Percentiles rank a stretch among this genome's conserved stretches.
phyloP scores from a whole-genome alignment of 2,888 invertebrate species.

The Troilus luridus region DNA sequence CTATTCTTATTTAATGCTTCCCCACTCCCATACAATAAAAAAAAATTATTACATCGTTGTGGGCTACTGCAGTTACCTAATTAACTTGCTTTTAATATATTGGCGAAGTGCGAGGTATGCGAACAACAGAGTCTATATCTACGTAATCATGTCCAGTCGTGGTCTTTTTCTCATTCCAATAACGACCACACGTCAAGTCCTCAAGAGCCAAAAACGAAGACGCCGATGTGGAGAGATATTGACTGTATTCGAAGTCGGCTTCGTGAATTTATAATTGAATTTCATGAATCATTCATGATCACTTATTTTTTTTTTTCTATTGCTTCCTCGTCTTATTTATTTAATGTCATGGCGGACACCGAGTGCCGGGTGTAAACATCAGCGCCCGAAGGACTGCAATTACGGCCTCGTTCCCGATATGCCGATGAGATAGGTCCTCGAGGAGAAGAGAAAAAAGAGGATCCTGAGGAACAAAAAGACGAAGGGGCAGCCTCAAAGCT shows the following conservation, averaged over 20 bases:
- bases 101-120: background rate
- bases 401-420: background rate
- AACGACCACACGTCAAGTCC: background rate
- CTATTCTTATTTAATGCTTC: too few relatives aligned
- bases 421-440: conserved; percentile 32
- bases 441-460: background rate
- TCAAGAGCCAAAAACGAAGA: background rate
- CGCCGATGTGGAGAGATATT: background rate
- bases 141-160: background rate
- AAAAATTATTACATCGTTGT: too few relatives aligned
- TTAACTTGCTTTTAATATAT: background rate
- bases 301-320: background rate
- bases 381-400: conserved; percentile 32
- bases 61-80: too few relatives aligned
- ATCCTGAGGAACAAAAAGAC: background rate
- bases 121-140: background rate
- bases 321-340: conserved; percentile 28
- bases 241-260: background rate
- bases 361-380: conserved; percentile 14
- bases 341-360: conserved; percentile 32
- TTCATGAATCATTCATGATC: conserved; percentile 44
- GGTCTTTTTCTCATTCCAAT: background rate
- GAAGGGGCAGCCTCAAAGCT: background rate
- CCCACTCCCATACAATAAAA: too few relatives aligned
- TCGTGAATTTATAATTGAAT: conserved; percentile 34